phyloP scores from a whole-genome alignment of 2,888 invertebrate genomes.

The Leptinotarsa tumamoca region DNA sequence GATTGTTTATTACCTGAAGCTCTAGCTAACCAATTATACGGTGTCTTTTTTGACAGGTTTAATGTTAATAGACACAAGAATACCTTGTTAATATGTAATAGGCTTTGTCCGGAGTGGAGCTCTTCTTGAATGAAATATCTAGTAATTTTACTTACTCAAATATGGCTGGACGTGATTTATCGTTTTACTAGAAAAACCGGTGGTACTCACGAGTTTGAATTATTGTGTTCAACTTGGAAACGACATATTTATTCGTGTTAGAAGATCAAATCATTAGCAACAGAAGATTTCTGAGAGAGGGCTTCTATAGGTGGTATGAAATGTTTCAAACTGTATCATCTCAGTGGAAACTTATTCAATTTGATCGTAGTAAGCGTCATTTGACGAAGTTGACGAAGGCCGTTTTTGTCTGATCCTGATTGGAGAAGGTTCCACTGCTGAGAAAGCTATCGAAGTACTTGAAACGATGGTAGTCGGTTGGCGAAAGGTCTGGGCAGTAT shows the following conservation, averaged over 20 bases:
- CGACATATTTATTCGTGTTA: background rate
- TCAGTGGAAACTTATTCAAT: too few relatives aligned
- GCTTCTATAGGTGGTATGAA: too few relatives aligned
- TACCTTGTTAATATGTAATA: slow-evolving; percentile 68
- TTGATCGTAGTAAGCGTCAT: too few relatives aligned
- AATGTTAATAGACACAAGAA: slow-evolving; percentile 67
- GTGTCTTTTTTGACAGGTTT: slow-evolving; percentile 67
- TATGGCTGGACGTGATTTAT: slow-evolving; percentile 33
- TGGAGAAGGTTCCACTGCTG: too few relatives aligned
- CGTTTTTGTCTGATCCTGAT: too few relatives aligned
- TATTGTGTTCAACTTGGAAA: background rate
- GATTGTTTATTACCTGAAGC: slow-evolving; percentile 66
- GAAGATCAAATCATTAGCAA: background rate
- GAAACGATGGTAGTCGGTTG: too few relatives aligned
- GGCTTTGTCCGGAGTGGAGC: slow-evolving; percentile 61
- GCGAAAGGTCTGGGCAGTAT: too few relatives aligned
- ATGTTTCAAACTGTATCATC: too few relatives aligned
- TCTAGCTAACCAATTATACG: slow-evolving; percentile 67
- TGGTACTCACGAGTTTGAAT: background rate
- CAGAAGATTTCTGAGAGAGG: background rate
- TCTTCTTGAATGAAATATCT: slow-evolving; percentile 56
- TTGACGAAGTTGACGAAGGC: too few relatives aligned
- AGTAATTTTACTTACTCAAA: slow-evolving; percentile 40
- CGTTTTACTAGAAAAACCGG: background rate
- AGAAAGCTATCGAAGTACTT: too few relatives aligned